A percentile compares a stretch with the other conserved stretches of the same genome.
Evolutionary conservation across 2,797 vertebrate genomes (phyloP).

Genomic region (Paratrypauchen microcephalus): DNA sequence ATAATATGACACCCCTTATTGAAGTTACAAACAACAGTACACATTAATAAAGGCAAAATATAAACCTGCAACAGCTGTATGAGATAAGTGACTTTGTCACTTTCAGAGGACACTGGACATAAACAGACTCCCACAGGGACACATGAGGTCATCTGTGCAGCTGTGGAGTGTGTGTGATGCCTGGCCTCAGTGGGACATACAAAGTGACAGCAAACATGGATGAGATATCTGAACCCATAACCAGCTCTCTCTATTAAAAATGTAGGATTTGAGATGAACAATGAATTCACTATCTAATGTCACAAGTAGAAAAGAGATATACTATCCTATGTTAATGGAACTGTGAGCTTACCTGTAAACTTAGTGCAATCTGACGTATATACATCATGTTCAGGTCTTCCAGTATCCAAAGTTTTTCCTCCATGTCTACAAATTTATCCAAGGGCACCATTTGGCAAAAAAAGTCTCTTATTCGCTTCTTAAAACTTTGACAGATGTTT

Average conservation of each 20-base stretch:
- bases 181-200: slow-evolving; percentile 37
- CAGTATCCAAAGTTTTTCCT: slow-evolving; percentile 90
- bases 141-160: slow-evolving; percentile 63
- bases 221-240: slow-evolving; percentile 17
- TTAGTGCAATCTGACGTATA: slow-evolving; percentile 94
- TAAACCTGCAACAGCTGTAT: slow-evolving; percentile 5
- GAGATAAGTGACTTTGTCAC: slow-evolving; percentile 7
- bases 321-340: neutral
- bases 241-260: neutral
- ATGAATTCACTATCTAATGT: too few species aligned
- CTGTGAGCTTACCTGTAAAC: slow-evolving; percentile 84
- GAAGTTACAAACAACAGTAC: neutral
- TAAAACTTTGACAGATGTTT: neutral
- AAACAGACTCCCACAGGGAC: slow-evolving; percentile 29
- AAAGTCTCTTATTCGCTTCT: slow-evolving; percentile 21
- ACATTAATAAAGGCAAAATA: neutral
- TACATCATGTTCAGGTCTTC: slow-evolving; percentile 98
- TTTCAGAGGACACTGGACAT: slow-evolving; percentile 21
- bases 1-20: neutral
- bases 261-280: too few species aligned
- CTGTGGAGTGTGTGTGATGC: slow-evolving; percentile 62
- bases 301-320: too few species aligned
- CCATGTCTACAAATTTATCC: slow-evolving; percentile 82
- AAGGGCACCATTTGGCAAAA: slow-evolving; percentile 67
- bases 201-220: slow-evolving; percentile 34